Evolutionary conservation across 1,140 invertebrate species (phyloP), one percentile per base, ranked within the genome.

Genomic region (Acromyrmex echinatior): DNA sequence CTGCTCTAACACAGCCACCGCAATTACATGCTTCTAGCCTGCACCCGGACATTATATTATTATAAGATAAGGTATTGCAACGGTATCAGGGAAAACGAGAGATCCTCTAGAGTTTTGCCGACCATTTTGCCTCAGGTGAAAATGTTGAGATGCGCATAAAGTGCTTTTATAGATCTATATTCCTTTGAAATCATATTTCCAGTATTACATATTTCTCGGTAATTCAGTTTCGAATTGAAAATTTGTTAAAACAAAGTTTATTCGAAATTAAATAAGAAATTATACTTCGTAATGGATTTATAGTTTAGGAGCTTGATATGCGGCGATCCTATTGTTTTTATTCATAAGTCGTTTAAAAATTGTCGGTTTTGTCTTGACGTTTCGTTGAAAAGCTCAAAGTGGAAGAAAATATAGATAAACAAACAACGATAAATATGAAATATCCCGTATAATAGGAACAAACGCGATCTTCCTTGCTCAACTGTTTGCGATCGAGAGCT

Each of bases 1-100:
- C 25, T 62, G 39, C 70, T 84, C 70, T 63, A 62, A 81, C 35
- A 71, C 14, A 16, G 21, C 53, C 25, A 31, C 25, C 58, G 56
- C 70, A 84, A 84, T 84, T 84, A 84, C 70, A 76, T 70, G 70
- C 80, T 62, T 39, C 65, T 18, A 74, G 53, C 25, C 31, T 60
- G 68, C 68, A 21, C 66, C 1, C 16, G 66, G 78, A 12, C 68
- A 58, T 39, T 74, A 60, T 76, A 56, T 81, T 80, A 74, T 35
- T 81, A 76, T 63, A 71, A 81, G 65, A 31, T 76, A 84, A 84
- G 70, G 18, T 76, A 74, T 51, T 74, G 56, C 80, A n/a, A 71
- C 16, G 45, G n/a, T 12, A 21, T 28, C 3, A 39, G 25, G 18
- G 25, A 62, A 60, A 76, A 25, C 35, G 79, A 49, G 56, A 71